Evolutionary conservation across 2,888 invertebrate species (phyloP).

Genomic region (Heliconius aoede): DNA sequence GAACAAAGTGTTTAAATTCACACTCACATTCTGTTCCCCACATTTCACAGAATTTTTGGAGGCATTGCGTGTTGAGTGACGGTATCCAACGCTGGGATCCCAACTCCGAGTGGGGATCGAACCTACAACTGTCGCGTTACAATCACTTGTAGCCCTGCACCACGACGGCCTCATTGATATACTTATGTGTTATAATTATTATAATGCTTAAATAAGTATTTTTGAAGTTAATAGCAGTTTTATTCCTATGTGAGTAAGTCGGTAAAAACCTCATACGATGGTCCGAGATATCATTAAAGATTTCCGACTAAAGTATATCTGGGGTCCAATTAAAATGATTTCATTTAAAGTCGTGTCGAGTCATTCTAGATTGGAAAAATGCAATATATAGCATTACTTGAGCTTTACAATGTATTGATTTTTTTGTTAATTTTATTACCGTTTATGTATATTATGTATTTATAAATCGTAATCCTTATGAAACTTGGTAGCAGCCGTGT

Average conservation of each 20-base stretch:
- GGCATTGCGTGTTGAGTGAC: too few relatives aligned
- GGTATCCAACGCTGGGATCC: too few relatives aligned
- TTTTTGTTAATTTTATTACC: not conserved
- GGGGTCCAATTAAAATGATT: constrained; percentile 19
- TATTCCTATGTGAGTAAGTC: constrained; percentile 30
- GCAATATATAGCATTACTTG: not conserved
- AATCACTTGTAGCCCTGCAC: too few relatives aligned
- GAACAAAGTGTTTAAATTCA: too few relatives aligned
- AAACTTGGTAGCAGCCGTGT: not conserved
- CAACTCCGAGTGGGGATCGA: too few relatives aligned
- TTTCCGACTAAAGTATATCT: constrained; percentile 22
- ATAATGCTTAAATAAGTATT: not conserved
- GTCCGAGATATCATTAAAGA: constrained; percentile 17
- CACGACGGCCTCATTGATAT: not conserved
- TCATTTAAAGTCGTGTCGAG: not conserved
- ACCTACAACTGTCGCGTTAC: too few relatives aligned
- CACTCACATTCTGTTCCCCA: too few relatives aligned
- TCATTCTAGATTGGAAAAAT: constrained; percentile 5
- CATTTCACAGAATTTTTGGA: too few relatives aligned
- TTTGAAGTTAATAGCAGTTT: not conserved
- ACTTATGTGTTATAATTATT: not conserved
- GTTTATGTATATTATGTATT: too few relatives aligned
- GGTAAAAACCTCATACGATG: constrained; percentile 22
- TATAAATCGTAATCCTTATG: not conserved
- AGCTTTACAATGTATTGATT: not conserved